phyloP scores from a whole-genome alignment of 2,113 vertebrate genomes.

The Ameiurus melas region DNA sequence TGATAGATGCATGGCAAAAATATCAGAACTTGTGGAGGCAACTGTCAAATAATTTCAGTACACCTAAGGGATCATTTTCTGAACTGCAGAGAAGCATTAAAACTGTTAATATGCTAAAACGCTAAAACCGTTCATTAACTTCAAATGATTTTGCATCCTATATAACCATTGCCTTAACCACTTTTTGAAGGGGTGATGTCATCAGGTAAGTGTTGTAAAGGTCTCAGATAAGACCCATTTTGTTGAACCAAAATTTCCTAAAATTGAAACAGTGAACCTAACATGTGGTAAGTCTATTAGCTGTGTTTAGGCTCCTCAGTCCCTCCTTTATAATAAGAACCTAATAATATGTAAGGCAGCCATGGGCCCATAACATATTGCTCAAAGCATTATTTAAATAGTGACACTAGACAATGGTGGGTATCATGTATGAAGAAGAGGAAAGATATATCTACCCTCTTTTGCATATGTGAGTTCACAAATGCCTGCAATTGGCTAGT shows the following conservation, averaged over 20 bases:
- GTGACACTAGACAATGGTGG: no score
- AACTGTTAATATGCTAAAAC: not conserved
- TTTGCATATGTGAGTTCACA: no score
- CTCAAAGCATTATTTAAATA: no score
- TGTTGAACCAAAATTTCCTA: not conserved
- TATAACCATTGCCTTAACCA: not conserved
- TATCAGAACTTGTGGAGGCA: not conserved
- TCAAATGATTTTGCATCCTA: not conserved
- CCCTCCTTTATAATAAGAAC: not conserved
- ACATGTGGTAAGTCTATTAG: not conserved
- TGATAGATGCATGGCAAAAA: not conserved
- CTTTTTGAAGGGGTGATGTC: no score
- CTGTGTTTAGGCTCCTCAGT: not conserved
- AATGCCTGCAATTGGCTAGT: no score
- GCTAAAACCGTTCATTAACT: not conserved
- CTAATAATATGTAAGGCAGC: not conserved
- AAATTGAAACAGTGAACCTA: not conserved
- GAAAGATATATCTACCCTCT: no score
- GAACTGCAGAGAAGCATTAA: not conserved
- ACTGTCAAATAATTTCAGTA: not conserved
- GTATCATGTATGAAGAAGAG: no score
- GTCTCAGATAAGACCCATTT: not conserved
- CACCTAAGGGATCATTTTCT: not conserved
- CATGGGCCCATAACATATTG: not conserved
- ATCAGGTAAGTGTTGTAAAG: not conserved